phyloP scores from a whole-genome alignment of 2,888 invertebrate species.

The Cremastinae sp. region DNA sequence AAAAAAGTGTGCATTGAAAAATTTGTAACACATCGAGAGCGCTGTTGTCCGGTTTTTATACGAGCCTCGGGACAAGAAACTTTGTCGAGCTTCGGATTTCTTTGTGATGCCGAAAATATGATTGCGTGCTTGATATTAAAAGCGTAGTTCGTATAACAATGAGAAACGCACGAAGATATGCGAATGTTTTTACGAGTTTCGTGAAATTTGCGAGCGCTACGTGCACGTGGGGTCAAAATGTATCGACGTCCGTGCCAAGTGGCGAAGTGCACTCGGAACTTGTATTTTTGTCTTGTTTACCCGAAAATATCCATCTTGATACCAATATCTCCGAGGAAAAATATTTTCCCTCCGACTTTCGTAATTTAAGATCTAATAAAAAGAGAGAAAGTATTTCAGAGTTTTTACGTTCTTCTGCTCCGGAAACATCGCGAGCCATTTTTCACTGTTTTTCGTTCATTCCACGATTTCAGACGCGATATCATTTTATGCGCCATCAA shows the following conservation, averaged over 20 bases:
- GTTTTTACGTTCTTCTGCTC: too few species aligned
- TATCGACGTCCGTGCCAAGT: constrained; percentile 64
- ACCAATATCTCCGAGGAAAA: background rate
- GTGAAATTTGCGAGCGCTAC: constrained; percentile 34
- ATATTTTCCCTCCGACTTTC: too few species aligned
- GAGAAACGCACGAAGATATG: constrained; percentile 7
- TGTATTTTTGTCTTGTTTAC: constrained; percentile 40
- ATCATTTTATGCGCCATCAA: constrained; percentile 19
- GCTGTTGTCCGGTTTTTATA: background rate
- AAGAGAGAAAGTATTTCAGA: too few species aligned
- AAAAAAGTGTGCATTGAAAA: too few species aligned
- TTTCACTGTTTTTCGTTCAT: constrained; percentile 20
- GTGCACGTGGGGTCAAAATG: constrained; percentile 59
- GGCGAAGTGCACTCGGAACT: constrained; percentile 20
- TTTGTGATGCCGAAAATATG: constrained; percentile 49
- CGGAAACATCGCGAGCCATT: background rate
- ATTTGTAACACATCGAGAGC: too few species aligned
- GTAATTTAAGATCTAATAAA: too few species aligned
- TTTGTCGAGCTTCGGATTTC: constrained; percentile 22
- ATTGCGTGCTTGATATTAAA: constrained; percentile 42
- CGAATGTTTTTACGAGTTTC: constrained; percentile 11
- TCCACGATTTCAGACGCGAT: background rate
- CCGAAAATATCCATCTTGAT: background rate
- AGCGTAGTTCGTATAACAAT: constrained; percentile 29
- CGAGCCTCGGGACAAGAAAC: background rate